Conservation (phyloP, 2,113 vertebrate genomes). For the Sebastes schlegelii region DNA sequence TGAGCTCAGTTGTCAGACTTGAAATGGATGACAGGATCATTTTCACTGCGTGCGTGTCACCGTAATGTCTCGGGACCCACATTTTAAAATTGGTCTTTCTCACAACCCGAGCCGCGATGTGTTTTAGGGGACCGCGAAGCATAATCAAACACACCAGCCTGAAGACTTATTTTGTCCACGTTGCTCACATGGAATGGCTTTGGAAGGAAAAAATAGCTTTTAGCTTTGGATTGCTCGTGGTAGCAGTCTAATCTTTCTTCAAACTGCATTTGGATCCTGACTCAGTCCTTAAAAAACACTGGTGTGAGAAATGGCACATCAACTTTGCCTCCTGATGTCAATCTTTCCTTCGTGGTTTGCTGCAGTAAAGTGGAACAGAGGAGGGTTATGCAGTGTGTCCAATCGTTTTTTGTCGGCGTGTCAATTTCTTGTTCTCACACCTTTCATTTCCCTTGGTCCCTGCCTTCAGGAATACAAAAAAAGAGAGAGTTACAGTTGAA, state of each 20-base stretch:
- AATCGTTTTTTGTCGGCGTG: slow-evolving; percentile 2
- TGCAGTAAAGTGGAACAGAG: slow-evolving; percentile 24
- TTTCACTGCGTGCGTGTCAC: slow-evolving; percentile 13
- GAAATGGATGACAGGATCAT: slow-evolving; percentile 39
- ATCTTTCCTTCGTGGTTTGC: slow-evolving; percentile 32
- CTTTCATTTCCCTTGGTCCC: slow-evolving; percentile 24
- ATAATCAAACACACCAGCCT: slow-evolving; percentile 17
- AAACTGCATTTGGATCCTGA: slow-evolving; percentile 15
- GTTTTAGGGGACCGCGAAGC: slow-evolving; percentile 15
- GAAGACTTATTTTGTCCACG: slow-evolving; percentile 29
- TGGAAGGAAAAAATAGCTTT: slow-evolving; percentile 5
- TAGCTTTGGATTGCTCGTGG: slow-evolving; percentile 27
- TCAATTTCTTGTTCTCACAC: neutral
- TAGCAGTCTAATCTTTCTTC: slow-evolving; percentile 29
- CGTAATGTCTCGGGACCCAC: slow-evolving; percentile 11
- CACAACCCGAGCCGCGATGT: neutral
- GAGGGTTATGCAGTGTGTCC: neutral
- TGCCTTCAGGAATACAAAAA: slow-evolving; percentile 11
- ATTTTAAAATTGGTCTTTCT: slow-evolving; percentile 35
- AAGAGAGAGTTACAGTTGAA: neutral
- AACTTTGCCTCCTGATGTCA: slow-evolving; percentile 22
- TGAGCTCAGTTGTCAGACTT: slow-evolving; percentile 37
- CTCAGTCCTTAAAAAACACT: slow-evolving; percentile 32
- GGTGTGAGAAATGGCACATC: slow-evolving; percentile 2
- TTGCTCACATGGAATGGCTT: slow-evolving; percentile 19